A percentile compares a stretch with the other conserved stretches of the same genome.
These are phyloP conservation scores for Nephrotoma guestfalica DNA, from an alignment of 2,888 invertebrate genomes.

Conservation along the genomic window DNA sequence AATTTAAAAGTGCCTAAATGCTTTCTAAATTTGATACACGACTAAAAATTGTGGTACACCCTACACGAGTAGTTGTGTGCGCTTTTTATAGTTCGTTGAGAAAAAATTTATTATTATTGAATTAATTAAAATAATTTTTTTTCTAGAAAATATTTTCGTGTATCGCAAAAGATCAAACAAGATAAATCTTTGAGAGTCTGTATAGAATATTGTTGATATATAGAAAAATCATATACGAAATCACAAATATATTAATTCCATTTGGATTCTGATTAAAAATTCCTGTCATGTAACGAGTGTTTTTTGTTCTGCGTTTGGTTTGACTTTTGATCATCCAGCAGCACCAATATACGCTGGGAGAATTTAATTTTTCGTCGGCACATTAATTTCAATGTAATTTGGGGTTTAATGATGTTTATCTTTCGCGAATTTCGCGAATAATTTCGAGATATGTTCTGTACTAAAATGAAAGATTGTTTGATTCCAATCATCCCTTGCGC, in stretches of 20 bases:
- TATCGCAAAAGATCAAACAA: background rate
- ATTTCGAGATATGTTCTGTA: no score
- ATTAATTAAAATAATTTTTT: background rate
- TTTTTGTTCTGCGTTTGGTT: background rate
- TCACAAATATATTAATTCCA: background rate
- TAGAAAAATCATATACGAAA: no score
- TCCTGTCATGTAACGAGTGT: background rate
- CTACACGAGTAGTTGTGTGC: background rate
- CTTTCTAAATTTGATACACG: background rate
- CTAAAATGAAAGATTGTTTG: background rate
- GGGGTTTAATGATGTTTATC: background rate
- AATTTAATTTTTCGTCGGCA: background rate
- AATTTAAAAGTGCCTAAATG: background rate
- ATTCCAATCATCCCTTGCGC: background rate
- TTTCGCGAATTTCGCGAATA: background rate
- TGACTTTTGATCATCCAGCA: background rate
- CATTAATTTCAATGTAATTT: background rate
- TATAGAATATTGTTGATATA: background rate
- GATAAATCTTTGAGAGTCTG: background rate
- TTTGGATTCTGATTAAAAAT: background rate
- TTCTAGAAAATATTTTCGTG: background rate
- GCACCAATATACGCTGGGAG: background rate
- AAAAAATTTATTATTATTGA: background rate
- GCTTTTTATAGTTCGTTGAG: background rate
- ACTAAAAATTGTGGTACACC: background rate